These are phyloP conservation scores for Phyllopteryx taeniolatus DNA, from an alignment of 2,113 vertebrate species.

Conservation along the genomic window DNA sequence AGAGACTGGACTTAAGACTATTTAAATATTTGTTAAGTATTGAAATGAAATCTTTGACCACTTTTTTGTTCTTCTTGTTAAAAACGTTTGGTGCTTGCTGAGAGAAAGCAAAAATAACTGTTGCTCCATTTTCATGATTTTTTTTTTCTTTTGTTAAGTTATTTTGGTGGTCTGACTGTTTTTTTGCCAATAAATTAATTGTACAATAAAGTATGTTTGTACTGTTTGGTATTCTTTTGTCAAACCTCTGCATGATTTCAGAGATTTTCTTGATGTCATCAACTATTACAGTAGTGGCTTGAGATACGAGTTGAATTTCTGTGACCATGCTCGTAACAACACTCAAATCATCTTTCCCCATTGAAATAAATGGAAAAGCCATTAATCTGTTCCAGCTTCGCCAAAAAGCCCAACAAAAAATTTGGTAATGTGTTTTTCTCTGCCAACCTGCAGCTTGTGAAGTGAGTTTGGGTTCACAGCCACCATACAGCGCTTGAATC, in stretches of 20 bases:
- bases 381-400: no score
- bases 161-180: constrained; percentile 76
- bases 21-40: constrained; percentile 75
- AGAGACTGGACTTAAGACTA: constrained; percentile 75
- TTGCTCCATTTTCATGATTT: constrained; percentile 73
- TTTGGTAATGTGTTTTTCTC: no score
- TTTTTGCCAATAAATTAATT: constrained; percentile 82
- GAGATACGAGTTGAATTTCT: no score
- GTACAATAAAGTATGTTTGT: constrained; percentile 84
- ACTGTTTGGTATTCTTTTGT: constrained; percentile 55
- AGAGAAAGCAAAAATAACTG: constrained; percentile 74
- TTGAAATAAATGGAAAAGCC: no score
- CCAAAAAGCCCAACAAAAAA: no score
- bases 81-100: constrained; percentile 78
- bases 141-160: constrained; percentile 65
- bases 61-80: constrained; percentile 68
- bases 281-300: no score
- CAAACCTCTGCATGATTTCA: neutral
- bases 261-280: no score
- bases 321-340: no score
- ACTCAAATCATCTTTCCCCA: no score
- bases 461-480: no score
- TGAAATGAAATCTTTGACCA: constrained; percentile 75
- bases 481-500: no score
- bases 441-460: no score